Evolutionary conservation across 2,113 vertebrate genomes (phyloP).

Genomic region (Pachypanchax playfairii): DNA sequence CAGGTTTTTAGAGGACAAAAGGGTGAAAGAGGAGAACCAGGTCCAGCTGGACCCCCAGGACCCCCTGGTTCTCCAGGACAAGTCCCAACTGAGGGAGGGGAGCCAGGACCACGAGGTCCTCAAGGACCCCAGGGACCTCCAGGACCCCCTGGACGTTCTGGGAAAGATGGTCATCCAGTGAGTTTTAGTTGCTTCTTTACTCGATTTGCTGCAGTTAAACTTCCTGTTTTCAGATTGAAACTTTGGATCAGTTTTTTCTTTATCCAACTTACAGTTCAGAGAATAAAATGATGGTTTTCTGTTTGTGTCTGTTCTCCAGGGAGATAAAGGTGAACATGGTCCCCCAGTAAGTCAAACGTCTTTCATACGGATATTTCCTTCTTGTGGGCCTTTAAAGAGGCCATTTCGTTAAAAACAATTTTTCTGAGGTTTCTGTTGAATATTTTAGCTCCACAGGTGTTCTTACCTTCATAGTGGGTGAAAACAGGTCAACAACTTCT

Average conservation of each 20-base stretch:
- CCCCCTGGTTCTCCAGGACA: slow-evolving; percentile 61
- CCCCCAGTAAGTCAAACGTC: slow-evolving; percentile 65
- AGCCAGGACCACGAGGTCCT: slow-evolving; percentile 74
- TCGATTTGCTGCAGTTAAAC: not conserved
- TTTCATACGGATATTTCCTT: slow-evolving; percentile 12
- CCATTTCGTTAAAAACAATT: too few species aligned
- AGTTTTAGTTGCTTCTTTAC: slow-evolving; percentile 42
- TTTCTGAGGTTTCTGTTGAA: too few species aligned
- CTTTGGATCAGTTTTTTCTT: slow-evolving; percentile 1
- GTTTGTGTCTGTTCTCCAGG: slow-evolving; percentile 70
- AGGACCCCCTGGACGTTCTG: slow-evolving; percentile 66
- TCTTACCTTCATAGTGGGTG: too few species aligned
- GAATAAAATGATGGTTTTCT: slow-evolving; percentile 14
- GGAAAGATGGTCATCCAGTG: slow-evolving; percentile 77
- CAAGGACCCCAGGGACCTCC: slow-evolving; percentile 61
- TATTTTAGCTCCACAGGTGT: too few species aligned
- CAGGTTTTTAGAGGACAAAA: slow-evolving; percentile 67
- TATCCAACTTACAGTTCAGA: not conserved
- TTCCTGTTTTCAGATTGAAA: rapidly evolving
- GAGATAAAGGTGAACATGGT: slow-evolving; percentile 75
- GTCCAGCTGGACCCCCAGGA: slow-evolving; percentile 69
- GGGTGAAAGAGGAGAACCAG: slow-evolving; percentile 75
- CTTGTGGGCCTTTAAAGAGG: not conserved
- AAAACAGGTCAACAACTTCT: too few species aligned
- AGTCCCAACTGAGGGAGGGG: slow-evolving; percentile 28